Conservation (phyloP, 1,140 invertebrate species). For the Drosophila trapezifrons region DNA sequence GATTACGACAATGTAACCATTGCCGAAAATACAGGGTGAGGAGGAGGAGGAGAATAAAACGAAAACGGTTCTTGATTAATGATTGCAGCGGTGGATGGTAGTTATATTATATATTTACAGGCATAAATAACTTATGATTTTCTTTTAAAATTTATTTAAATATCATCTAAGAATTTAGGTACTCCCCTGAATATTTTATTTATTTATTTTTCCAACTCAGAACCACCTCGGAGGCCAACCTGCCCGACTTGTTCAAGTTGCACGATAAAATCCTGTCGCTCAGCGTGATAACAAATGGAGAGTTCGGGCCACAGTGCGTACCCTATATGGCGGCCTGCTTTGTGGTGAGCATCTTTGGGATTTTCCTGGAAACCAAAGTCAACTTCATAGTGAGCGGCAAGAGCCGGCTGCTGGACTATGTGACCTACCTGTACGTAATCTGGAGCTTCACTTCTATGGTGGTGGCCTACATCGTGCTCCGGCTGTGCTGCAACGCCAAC, state of each 20-base stretch:
- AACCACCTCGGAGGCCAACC: conserved; percentile 68
- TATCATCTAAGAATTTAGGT: background rate
- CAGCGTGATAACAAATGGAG: conserved; percentile 75
- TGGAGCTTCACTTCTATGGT: conserved; percentile 79
- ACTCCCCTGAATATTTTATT: background rate
- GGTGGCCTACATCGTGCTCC: conserved; percentile 78
- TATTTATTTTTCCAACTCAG: conserved; percentile 29
- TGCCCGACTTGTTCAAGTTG: conserved; percentile 76
- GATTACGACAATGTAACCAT: conserved; percentile 64
- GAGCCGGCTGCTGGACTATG: conserved; percentile 65
- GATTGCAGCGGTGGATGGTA: background rate
- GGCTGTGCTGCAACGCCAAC: conserved; percentile 78
- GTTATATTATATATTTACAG: background rate
- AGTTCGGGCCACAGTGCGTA: conserved; percentile 79
- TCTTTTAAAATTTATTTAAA: background rate
- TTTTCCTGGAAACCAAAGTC: conserved; percentile 82
- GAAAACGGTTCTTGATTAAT: conserved; percentile 2
- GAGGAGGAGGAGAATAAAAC: background rate
- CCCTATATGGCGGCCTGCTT: conserved; percentile 82
- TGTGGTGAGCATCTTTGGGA: conserved; percentile 79
- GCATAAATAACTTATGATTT: background rate
- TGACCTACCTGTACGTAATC: conserved; percentile 72
- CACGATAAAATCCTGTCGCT: conserved; percentile 79
- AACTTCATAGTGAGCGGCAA: conserved; percentile 76
- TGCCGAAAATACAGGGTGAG: conserved; percentile 62